These are phyloP conservation scores for Misgurnus anguillicaudatus DNA, from an alignment of 2,113 vertebrate species.

Conservation along the genomic window DNA sequence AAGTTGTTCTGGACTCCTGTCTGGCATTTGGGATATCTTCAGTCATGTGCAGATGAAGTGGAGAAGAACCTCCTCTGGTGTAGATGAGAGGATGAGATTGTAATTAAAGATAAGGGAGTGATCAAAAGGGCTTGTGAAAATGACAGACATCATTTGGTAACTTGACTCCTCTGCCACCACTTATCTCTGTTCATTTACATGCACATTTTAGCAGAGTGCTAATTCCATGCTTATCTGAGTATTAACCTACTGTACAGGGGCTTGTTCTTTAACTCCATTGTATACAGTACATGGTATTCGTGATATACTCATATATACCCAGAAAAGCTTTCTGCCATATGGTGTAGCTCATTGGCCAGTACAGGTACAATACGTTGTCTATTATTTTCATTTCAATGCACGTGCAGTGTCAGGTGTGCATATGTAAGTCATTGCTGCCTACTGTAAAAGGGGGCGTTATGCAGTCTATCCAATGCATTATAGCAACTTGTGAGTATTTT, in stretches of 20 bases:
- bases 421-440: too few relatives aligned
- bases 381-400: too few relatives aligned
- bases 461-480: too few relatives aligned
- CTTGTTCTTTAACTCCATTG: not conserved
- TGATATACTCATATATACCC: too few relatives aligned
- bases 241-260: not conserved
- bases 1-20: not conserved
- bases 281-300: too few relatives aligned
- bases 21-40: constrained; percentile 16
- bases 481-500: too few relatives aligned
- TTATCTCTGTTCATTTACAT: not conserved
- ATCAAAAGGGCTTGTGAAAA: not conserved
- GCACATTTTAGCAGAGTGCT: not conserved
- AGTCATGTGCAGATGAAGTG: constrained; percentile 19
- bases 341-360: too few relatives aligned
- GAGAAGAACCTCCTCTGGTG: constrained; percentile 3
- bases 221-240: not conserved
- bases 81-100: constrained; percentile 12
- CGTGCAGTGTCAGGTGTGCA: too few relatives aligned
- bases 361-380: too few relatives aligned
- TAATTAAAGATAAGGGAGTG: constrained; percentile 11
- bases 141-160: not conserved
- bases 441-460: too few relatives aligned
- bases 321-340: too few relatives aligned
- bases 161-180: too few relatives aligned